Base-by-base conservation (phyloP, 2,888 invertebrate species). In the Chloromyia formosa region DNA sequence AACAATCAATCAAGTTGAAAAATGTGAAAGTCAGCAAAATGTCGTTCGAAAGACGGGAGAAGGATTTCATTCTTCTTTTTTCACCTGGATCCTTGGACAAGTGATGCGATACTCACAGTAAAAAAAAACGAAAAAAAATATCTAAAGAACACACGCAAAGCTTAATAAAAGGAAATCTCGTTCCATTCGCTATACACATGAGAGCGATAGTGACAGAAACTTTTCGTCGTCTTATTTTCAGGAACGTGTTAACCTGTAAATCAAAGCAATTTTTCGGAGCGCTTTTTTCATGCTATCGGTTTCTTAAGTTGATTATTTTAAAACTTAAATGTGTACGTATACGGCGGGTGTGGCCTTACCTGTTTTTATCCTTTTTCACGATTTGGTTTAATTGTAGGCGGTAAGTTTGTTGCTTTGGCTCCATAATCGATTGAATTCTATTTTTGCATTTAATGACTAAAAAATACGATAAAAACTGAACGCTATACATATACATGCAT, bases 1-100 rank as follows among this genome's bases (percentile, higher is more conserved):
- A 35, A 66, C 61, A 72, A 75, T 75, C 75, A 75, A 75, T 75
- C 75, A 75, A 75, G 72, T 54, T 75, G 72, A 72, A 75, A 75
- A 75, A 75, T 75, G 75, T 58, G 75, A 75, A 75, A 75, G 72
- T 75, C 75, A 75, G 73, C 73, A 54, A 7, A 35, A 35, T 7
- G 27, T 35, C 54, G 45, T 62, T 62, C 53, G 56, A 64, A 53
- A 74, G 64, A 64, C 27, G 20, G 27, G 3, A 35, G 7, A 35
- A 35, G 27, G 7, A 35, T 35, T 35, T 35, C 27, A 35, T 35
- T 35, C 64, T 64, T 62, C 18, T 22, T 18, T 56, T 56, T 53
- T 16, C 16, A 53, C 53, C 56, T 20, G 56, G 4, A 56, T 4
- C 27, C 27, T 35, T 35, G 27, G 27, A 35, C 27, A 35, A 35